These are phyloP conservation scores for Pammene fasciana DNA, from an alignment of 2,888 invertebrate genomes.

Conservation along the genomic window DNA sequence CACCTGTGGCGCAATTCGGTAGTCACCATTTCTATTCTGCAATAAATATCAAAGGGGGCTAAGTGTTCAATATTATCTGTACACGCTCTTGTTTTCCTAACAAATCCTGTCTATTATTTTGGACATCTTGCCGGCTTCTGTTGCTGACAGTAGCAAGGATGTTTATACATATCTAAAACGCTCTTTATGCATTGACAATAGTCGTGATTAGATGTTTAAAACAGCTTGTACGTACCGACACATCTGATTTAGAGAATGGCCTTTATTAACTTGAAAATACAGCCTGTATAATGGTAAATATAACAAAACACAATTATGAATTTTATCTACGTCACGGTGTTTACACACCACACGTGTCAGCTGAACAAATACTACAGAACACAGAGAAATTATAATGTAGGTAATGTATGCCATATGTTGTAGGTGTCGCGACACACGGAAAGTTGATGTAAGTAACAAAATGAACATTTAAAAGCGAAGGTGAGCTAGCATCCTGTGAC, in stretches of 20 bases:
- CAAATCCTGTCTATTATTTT: too few relatives aligned
- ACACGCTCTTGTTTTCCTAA: too few relatives aligned
- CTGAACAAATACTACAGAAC: slow-evolving; percentile 11
- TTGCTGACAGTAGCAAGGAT: too few relatives aligned
- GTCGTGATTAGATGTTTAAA: too few relatives aligned
- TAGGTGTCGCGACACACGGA: slow-evolving; percentile 2
- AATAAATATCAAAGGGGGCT: too few relatives aligned
- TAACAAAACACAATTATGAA: not conserved
- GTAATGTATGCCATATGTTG: not conserved
- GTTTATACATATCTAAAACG: too few relatives aligned
- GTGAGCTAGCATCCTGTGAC: too few relatives aligned
- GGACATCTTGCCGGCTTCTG: too few relatives aligned
- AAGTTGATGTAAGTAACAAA: slow-evolving; percentile 13
- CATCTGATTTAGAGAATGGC: too few relatives aligned
- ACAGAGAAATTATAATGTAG: not conserved
- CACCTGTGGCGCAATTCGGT: slow-evolving; percentile 11
- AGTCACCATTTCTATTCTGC: not conserved
- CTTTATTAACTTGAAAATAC: not conserved
- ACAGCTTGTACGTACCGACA: too few relatives aligned
- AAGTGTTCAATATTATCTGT: too few relatives aligned
- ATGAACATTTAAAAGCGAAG: not conserved
- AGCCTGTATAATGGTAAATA: not conserved
- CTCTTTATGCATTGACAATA: too few relatives aligned
- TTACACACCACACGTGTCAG: slow-evolving; percentile 11
- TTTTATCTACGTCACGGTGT: slow-evolving; percentile 1